phyloP scores from a whole-genome alignment of 2,888 invertebrate species.

The Ormyrus nitidulus region DNA sequence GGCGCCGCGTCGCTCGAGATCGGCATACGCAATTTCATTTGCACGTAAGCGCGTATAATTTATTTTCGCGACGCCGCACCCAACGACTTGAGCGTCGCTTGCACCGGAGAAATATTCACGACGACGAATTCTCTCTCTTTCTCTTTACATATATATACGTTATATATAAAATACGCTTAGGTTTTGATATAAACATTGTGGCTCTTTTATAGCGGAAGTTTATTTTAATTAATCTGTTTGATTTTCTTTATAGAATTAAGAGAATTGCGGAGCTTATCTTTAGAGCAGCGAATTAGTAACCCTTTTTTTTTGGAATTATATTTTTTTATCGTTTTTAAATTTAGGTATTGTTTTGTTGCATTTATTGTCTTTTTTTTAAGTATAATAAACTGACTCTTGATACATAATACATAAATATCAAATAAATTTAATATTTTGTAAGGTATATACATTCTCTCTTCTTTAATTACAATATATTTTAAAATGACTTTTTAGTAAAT shows the following conservation, averaged over 20 bases:
- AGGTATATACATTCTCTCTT: background rate
- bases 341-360: background rate
- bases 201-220: constrained; percentile 18
- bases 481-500: constrained; percentile 10
- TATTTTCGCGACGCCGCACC: constrained; percentile 61
- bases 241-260: constrained; percentile 24
- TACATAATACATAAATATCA: constrained; percentile 27
- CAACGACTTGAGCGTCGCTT: constrained; percentile 67
- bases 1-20: constrained; percentile 26
- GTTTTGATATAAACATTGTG: constrained; percentile 26
- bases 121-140: constrained; percentile 22
- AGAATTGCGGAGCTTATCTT: constrained; percentile 8
- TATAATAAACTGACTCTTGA: constrained; percentile 17
- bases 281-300: no score
- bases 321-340: constrained; percentile 21
- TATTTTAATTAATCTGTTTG: constrained; percentile 28
- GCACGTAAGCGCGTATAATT: constrained; percentile 27
- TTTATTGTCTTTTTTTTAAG: constrained; percentile 47
- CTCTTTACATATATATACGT: constrained; percentile 42
- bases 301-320: background rate
- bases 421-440: constrained; percentile 13
- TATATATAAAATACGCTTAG: constrained; percentile 47
- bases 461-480: background rate
- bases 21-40: constrained; percentile 32
- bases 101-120: constrained; percentile 41